Percentiles rank a stretch among this genome's conserved stretches.
Conservation (phyloP, 2,797 vertebrate species). For the Scarus forsteni region DNA sequence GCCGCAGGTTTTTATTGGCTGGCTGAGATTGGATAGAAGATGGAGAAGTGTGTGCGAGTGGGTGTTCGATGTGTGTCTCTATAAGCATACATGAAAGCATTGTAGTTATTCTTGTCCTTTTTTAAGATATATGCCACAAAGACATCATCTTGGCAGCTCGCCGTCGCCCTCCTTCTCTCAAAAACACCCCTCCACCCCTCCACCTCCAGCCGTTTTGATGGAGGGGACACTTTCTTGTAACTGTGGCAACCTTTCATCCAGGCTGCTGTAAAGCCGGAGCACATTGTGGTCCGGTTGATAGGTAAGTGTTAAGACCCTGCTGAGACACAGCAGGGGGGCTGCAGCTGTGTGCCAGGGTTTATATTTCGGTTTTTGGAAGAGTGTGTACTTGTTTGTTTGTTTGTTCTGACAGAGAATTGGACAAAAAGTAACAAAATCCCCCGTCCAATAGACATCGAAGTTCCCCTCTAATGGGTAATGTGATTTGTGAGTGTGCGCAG, state of each 20-base stretch:
- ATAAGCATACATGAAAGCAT: background rate
- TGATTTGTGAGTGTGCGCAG: background rate
- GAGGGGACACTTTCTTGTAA: constrained; percentile 61
- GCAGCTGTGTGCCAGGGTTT: constrained; percentile 11
- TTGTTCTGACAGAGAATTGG: background rate
- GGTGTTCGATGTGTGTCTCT: constrained; percentile 18
- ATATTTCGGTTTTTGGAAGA: background rate
- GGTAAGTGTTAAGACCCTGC: constrained; percentile 56
- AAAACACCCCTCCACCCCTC: constrained; percentile 3
- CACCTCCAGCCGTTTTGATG: constrained; percentile 50
- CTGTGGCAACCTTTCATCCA: constrained; percentile 66
- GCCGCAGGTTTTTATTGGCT: constrained; percentile 53
- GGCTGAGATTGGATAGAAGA: constrained; percentile 62
- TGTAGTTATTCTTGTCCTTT: background rate
- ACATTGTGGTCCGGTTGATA: constrained; percentile 58
- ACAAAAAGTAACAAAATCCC: constrained; percentile 9
- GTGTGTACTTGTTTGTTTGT: constrained; percentile 2
- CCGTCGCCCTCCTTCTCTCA: constrained; percentile 10
- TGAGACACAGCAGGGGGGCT: constrained; percentile 20
- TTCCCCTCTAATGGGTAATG: background rate
- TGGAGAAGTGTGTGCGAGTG: constrained; percentile 27
- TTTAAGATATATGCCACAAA: constrained; percentile 31
- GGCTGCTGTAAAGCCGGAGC: constrained; percentile 40
- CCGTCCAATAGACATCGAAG: constrained; percentile 2
- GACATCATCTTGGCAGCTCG: constrained; percentile 66